A percentile compares a stretch with the other conserved stretches of the same genome.
Evolutionary conservation across 2,113 vertebrate genomes (phyloP).

Genomic region (Rhinopomastus cyanomelas): DNA sequence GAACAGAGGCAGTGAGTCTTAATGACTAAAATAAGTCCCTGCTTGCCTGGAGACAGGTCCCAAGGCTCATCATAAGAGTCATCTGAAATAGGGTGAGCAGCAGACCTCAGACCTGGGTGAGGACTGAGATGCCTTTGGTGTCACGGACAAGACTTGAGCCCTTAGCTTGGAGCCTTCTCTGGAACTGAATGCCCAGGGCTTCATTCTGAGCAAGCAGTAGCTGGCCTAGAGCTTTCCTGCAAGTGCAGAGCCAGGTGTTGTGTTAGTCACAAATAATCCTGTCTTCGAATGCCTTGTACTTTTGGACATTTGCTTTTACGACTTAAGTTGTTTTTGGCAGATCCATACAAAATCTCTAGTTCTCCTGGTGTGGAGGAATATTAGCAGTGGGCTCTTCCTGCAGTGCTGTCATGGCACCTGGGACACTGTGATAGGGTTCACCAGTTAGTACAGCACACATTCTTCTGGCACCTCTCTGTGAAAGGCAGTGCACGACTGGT

Average conservation of each 20-base stretch:
- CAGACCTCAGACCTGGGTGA: not conserved
- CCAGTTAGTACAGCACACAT: not conserved
- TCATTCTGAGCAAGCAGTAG: not conserved
- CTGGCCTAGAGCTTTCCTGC: not conserved
- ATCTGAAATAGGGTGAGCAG: not conserved
- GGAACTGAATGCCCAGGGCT: not conserved
- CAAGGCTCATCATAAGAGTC: not conserved
- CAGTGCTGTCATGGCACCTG: not conserved
- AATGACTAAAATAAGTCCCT: not conserved
- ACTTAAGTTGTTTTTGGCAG: not conserved
- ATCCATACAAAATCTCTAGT: not conserved
- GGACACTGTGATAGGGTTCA: not conserved
- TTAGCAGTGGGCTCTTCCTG: not conserved
- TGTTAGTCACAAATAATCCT: not conserved
- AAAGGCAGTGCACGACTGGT: not conserved
- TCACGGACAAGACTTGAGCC: not conserved
- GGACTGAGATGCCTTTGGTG: not conserved
- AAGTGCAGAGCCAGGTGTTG: not conserved
- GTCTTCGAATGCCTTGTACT: not conserved
- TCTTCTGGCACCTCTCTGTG: not conserved
- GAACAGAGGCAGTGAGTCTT: not conserved
- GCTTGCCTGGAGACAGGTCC: not conserved
- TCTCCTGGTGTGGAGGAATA: rapidly evolving
- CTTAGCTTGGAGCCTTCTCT: not conserved
- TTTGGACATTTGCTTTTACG: not conserved